A percentile compares a stretch with the other conserved stretches of the same genome.
Evolutionary conservation across 2,113 vertebrate genomes (phyloP).

Genomic region (Alaudala cheleensis): DNA sequence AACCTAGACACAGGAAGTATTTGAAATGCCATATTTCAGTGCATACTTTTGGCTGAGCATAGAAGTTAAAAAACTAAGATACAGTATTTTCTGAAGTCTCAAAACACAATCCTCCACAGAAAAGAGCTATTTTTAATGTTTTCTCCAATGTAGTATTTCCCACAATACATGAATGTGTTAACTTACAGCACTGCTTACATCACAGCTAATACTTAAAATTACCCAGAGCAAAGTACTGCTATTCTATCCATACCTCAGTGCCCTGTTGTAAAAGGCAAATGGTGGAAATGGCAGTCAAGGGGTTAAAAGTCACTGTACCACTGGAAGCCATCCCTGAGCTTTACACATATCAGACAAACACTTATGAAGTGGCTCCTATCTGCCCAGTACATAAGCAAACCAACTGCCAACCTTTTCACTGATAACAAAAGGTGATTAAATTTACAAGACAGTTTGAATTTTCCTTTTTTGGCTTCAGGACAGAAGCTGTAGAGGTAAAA

Average conservation of each 20-base stretch:
- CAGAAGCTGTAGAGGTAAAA: constrained; percentile 44
- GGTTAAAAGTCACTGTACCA: constrained; percentile 48
- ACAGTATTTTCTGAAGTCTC: neutral
- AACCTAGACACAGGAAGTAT: constrained; percentile 29
- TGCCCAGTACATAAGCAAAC: constrained; percentile 45
- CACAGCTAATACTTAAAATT: neutral
- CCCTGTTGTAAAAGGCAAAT: constrained; percentile 1
- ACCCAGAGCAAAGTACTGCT: neutral
- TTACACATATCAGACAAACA: constrained; percentile 12
- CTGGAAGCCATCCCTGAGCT: constrained; percentile 35
- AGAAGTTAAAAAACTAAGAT: neutral
- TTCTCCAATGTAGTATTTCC: neutral
- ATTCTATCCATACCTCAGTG: neutral
- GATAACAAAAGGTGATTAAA: constrained; percentile 57
- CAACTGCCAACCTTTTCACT: constrained; percentile 24
- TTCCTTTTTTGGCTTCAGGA: constrained; percentile 48
- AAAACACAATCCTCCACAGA: neutral
- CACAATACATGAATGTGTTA: neutral
- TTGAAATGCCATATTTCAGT: constrained; percentile 23
- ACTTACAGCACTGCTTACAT: neutral
- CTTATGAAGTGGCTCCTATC: constrained; percentile 42
- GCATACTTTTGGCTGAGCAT: neutral
- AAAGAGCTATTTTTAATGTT: neutral
- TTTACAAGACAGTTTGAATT: constrained; percentile 33
- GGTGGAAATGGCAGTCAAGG: constrained; percentile 25